Evolutionary conservation across 2,113 vertebrate genomes (phyloP).

Genomic region (Ptilorrhoa leucosticta): DNA sequence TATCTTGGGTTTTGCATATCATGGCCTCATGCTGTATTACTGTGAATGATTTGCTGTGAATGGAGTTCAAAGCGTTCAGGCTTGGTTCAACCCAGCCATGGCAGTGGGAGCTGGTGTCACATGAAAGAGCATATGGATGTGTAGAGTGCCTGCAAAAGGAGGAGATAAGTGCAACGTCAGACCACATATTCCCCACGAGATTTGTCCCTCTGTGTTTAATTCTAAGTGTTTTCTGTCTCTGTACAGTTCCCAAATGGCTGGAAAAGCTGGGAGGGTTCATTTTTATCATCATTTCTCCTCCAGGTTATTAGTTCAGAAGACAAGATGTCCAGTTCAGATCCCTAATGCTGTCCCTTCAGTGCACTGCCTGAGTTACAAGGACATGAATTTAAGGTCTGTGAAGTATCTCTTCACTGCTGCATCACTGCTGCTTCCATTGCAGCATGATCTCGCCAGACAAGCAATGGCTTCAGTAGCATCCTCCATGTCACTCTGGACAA

Average conservation of each 20-base stretch:
- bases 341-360: background rate
- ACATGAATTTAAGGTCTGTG: background rate
- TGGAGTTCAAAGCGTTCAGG: background rate
- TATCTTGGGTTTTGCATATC: background rate
- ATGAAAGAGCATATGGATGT: background rate
- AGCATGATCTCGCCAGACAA: background rate
- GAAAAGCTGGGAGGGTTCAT: background rate
- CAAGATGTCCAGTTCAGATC: background rate
- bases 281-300: background rate
- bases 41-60: background rate
- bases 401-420: background rate
- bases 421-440: background rate
- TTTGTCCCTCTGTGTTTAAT: background rate
- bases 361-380: background rate
- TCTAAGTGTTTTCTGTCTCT: background rate
- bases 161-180: background rate
- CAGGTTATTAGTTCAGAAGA: background rate
- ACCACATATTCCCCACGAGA: fast-evolving
- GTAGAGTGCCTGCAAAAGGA: background rate
- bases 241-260: background rate
- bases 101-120: background rate
- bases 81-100: background rate
- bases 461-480: background rate
- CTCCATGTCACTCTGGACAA: background rate
- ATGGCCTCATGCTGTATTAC: background rate